A percentile compares a stretch with the other conserved stretches of the same genome.
These are phyloP conservation scores for Callocephalon fimbriatum DNA, from an alignment of 2,113 vertebrate genomes.

Conservation along the genomic window DNA sequence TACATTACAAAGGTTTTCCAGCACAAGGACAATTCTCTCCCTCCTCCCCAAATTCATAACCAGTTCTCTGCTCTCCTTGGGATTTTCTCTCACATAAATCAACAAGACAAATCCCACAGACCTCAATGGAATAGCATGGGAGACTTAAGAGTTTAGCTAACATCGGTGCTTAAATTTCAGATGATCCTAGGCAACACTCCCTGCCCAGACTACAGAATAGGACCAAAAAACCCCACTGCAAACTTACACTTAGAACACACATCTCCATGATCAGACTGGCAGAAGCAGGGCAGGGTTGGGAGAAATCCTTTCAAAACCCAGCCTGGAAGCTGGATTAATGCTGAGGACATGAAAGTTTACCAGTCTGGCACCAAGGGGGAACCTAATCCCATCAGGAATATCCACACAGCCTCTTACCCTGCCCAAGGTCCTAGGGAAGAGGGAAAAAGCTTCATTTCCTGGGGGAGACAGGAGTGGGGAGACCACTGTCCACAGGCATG, in stretches of 20 bases:
- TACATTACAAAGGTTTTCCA: constrained; percentile 1
- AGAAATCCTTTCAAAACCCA: neutral
- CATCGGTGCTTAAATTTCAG: neutral
- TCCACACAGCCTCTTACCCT: neutral
- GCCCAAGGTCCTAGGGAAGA: neutral
- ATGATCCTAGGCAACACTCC: neutral
- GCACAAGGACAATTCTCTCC: neutral
- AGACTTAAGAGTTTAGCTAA: neutral
- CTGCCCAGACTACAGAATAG: neutral
- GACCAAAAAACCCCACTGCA: neutral
- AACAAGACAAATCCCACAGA: neutral
- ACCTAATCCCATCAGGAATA: neutral
- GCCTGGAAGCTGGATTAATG: neutral
- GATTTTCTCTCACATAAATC: neutral
- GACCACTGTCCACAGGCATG: accelerated
- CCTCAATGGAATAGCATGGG: neutral
- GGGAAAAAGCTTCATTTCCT: neutral
- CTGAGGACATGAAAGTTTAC: neutral
- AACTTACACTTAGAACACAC: neutral
- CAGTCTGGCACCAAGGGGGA: neutral
- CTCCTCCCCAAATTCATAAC: neutral
- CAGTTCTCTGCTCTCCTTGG: neutral
- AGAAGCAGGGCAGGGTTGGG: accelerated
- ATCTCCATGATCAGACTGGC: neutral
- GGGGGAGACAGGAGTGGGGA: neutral